These are phyloP conservation scores for Meriones unguiculatus DNA, from an alignment of 2,113 vertebrate species.

Conservation along the genomic window DNA sequence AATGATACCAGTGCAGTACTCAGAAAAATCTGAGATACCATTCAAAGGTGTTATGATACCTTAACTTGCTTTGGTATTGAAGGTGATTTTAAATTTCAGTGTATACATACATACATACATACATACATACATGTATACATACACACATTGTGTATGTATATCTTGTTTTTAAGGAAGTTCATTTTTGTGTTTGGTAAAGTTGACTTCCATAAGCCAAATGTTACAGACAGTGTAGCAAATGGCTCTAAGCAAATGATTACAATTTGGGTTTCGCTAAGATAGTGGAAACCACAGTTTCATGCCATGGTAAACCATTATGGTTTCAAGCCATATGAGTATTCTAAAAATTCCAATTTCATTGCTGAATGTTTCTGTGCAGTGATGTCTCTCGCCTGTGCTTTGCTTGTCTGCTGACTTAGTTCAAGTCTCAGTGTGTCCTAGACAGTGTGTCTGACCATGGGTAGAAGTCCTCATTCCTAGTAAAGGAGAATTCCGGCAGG, in stretches of 20 bases:
- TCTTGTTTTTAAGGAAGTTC: conserved; percentile 2
- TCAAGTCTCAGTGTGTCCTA: background rate
- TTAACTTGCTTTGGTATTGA: background rate
- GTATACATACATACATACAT: background rate
- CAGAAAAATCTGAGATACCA: conserved; percentile 44
- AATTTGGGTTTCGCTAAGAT: rapidly evolving
- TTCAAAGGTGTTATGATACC: background rate
- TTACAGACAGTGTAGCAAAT: background rate
- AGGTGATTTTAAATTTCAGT: background rate
- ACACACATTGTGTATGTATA: too few species aligned
- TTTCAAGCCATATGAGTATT: background rate
- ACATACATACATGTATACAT: too few species aligned
- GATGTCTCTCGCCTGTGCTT: background rate
- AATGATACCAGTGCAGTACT: background rate
- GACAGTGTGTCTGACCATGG: background rate
- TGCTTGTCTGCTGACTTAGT: conserved; percentile 32
- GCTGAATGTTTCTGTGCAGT: conserved; percentile 10
- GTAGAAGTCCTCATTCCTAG: background rate
- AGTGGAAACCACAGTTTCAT: background rate
- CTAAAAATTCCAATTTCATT: conserved; percentile 75
- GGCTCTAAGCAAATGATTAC: rapidly evolving
- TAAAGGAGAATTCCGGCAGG: background rate
- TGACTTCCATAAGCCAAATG: background rate
- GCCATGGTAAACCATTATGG: background rate
- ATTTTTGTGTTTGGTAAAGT: conserved; percentile 43